Evolutionary conservation across 1,140 invertebrate species (phyloP), one percentile per base, ranked within the genome.

Genomic region (Atta texana): DNA sequence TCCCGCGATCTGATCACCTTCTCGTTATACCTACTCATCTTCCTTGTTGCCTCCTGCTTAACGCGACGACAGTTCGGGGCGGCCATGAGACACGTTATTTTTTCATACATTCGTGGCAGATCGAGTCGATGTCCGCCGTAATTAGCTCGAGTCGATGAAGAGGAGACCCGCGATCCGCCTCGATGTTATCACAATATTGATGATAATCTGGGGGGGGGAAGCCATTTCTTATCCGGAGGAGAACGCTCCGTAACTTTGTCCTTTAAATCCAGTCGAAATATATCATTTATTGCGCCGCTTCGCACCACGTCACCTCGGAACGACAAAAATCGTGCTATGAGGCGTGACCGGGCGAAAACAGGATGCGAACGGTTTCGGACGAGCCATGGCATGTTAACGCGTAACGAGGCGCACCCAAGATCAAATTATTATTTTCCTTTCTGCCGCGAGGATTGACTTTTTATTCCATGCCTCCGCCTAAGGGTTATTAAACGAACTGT

Each of bases 31-130:
- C 72, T 78, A 85, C 82, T 87, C 87, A 88, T 88, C 89, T 76
- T 64, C 61, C n/a, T 72, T 61, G 68, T n/a, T 53, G 49, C 18
- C 74, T 81, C 31, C 55, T 78, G 85, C 64, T 81, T 88, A 90
- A 90, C 74, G 89, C 66, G 88, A 87, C 75, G 88, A 90, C 88
- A 81, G 88, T 90, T 87, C 31, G 88, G 89, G 61, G 31, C 78
- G 80, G 59, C 63, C 68, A 75, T 75, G 80, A 85, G 80, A 75
- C 69, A 87, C 87, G 86, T 89, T 87, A 89, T 69, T 90, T 88
- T 87, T 86, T 90, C 69, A 76, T 90, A 86, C 74, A 63, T 81
- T 90, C 75, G 86, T 28, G 7, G 85, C 24, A 31, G 49, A 76
- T 59, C 31, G 68, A 72, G 39, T 63, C 57, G 74, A 80, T 68